Evolutionary conservation across 2,888 invertebrate species (phyloP).

Genomic region (Cancer borealis): DNA sequence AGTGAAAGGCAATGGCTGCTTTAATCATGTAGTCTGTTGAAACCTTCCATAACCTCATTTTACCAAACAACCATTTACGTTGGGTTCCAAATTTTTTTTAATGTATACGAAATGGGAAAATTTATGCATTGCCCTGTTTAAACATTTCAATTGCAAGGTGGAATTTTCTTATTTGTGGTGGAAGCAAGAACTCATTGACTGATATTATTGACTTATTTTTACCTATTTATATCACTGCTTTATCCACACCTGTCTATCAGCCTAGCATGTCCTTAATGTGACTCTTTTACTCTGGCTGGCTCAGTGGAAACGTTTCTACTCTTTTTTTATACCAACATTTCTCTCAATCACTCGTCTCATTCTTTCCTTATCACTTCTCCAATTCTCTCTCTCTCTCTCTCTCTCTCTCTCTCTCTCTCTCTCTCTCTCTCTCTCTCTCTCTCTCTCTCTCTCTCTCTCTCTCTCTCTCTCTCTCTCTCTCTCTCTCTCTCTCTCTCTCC

Average conservation of each 20-base stretch:
- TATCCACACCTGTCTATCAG: neutral
- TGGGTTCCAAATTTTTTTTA: neutral
- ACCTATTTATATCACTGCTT: neutral
- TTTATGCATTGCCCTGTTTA: neutral
- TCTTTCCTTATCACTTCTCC: neutral
- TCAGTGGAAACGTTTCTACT: no score
- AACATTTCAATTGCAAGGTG: neutral
- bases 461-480: slow-evolving; percentile 11
- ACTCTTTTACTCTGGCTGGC: no score
- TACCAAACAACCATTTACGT: slow-evolving; percentile 3
- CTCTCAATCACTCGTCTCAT: no score
- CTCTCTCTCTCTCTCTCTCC: slow-evolving; percentile 10
- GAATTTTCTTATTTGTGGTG: neutral
- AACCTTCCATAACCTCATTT: neutral
- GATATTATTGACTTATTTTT: neutral
- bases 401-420: slow-evolving; percentile 20
- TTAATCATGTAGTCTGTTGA: slow-evolving; percentile 20
- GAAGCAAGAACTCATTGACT: neutral
- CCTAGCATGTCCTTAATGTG: no score
- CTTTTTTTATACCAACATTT: no score
- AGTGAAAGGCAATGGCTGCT: slow-evolving; percentile 3
- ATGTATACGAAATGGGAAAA: neutral
- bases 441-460: neutral
- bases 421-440: slow-evolving; percentile 11
- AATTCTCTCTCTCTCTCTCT: neutral